Percentiles rank a stretch among this genome's conserved stretches.
Conservation (phyloP, 2,888 invertebrate species). For the Cylloceria caligata region DNA sequence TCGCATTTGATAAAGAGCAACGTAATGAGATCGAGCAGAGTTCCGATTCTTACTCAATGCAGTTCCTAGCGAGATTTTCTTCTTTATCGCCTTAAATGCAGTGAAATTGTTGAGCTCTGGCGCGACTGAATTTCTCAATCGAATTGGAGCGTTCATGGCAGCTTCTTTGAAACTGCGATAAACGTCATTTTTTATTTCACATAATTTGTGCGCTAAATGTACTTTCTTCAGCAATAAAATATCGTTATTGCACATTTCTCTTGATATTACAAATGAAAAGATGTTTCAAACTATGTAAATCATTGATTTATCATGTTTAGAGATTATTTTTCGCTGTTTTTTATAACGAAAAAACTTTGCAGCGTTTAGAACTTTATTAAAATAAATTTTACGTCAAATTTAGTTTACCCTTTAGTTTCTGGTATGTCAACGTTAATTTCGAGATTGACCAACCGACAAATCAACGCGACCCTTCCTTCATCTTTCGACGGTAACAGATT, state of each 20-base stretch:
- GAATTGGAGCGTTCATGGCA: neutral
- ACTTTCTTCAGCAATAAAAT: neutral
- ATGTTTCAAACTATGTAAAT: neutral
- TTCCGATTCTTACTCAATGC: neutral
- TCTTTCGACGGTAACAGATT: too few species aligned
- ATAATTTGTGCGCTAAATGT: neutral
- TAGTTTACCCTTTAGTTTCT: neutral
- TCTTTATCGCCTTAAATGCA: neutral
- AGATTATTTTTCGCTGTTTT: neutral
- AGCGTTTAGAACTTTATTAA: neutral
- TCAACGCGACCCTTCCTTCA: neutral
- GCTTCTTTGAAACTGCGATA: constrained; percentile 2
- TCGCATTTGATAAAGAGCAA: neutral
- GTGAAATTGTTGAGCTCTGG: neutral
- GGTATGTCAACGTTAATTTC: neutral
- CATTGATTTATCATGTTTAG: neutral
- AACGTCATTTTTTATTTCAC: neutral
- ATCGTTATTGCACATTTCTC: neutral
- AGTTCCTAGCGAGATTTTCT: neutral
- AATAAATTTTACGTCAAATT: neutral
- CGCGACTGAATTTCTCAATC: neutral
- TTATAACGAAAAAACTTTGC: neutral
- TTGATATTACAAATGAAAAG: neutral
- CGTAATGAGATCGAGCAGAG: neutral
- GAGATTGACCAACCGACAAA: neutral